phyloP scores from a whole-genome alignment of 2,888 invertebrate species.

The Lasioglossum marginatum region DNA sequence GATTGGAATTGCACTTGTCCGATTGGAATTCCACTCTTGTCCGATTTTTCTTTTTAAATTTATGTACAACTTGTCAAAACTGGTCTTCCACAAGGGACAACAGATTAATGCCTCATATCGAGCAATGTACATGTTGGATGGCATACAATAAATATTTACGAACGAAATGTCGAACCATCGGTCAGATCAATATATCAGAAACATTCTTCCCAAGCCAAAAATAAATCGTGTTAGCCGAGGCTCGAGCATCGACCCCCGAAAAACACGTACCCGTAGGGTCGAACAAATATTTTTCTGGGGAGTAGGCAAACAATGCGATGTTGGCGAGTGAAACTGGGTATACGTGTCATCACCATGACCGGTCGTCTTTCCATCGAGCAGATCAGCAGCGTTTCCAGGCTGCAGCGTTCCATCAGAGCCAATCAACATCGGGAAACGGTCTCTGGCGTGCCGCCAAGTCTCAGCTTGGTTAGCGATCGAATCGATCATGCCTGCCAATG shows the following conservation, averaged over 20 bases:
- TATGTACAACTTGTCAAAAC: not conserved
- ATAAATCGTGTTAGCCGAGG: not conserved
- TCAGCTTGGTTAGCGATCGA: not conserved
- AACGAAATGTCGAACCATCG: not conserved
- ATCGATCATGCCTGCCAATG: conserved; percentile 16
- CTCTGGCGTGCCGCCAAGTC: conserved; percentile 6
- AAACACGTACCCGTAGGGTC: not conserved
- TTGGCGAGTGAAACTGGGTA: not conserved
- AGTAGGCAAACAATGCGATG: not conserved
- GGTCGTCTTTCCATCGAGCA: not conserved
- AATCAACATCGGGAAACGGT: not conserved
- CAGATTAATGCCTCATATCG: not conserved
- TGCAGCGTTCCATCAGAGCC: conserved; percentile 9
- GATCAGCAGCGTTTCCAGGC: not conserved
- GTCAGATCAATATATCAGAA: not conserved
- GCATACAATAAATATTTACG: not conserved
- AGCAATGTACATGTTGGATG: not conserved
- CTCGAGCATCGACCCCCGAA: not conserved
- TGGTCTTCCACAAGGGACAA: not conserved
- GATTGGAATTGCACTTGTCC: no score
- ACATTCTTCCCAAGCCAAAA: not conserved
- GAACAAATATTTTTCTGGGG: not conserved
- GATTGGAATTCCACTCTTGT: no score
- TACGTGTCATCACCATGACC: not conserved
- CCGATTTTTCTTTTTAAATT: not conserved